Conservation (phyloP, 2,797 vertebrate genomes). For the Pseudochirops cupreus region DNA sequence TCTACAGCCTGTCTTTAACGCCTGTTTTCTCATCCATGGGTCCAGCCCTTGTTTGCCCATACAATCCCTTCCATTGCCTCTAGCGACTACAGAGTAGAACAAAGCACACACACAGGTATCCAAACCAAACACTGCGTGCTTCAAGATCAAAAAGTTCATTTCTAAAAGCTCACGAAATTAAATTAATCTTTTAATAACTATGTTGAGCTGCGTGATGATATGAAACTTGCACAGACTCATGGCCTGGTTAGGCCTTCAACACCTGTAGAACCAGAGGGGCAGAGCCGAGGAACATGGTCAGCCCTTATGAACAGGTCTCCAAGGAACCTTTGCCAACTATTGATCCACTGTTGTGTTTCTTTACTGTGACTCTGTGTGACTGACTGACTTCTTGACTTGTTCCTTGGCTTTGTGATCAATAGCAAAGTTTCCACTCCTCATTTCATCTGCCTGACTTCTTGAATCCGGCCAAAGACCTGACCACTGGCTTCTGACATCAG, state of each 20-base stretch:
- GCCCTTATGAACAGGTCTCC: not conserved
- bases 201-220: not conserved
- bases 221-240: not conserved
- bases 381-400: not conserved
- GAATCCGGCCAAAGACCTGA: not conserved
- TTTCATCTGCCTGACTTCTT: not conserved
- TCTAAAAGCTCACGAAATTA: not conserved
- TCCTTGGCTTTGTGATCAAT: not conserved
- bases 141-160: not conserved
- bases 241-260: not conserved
- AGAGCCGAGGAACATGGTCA: not conserved
- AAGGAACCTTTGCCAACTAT: not conserved
- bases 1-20: not conserved
- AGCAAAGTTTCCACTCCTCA: not conserved
- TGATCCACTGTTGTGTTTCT: not conserved
- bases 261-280: not conserved
- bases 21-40: not conserved
- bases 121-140: not conserved
- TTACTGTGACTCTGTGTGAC: not conserved
- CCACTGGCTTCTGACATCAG: not conserved
- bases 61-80: not conserved
- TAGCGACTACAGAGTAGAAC: not conserved
- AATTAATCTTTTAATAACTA: slow-evolving; percentile 9
- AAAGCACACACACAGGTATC: not conserved
- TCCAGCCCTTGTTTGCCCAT: not conserved